These are phyloP conservation scores for Coelopa pilipes DNA, from an alignment of 2,888 invertebrate species.

Conservation along the genomic window DNA sequence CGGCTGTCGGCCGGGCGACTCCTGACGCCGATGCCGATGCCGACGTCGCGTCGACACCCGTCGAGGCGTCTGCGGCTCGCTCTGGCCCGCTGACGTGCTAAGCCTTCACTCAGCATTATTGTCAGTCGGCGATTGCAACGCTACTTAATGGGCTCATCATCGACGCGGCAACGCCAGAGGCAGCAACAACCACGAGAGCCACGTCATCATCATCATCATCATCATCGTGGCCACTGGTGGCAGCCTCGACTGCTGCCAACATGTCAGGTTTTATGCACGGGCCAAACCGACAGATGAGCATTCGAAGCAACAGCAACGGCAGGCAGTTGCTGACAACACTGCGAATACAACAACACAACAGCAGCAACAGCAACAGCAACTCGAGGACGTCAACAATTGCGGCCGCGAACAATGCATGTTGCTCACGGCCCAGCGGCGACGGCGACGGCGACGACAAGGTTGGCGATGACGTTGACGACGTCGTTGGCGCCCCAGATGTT, in stretches of 20 bases:
- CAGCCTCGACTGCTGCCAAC: slow-evolving; percentile 45
- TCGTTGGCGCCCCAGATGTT: neutral
- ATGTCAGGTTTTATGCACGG: slow-evolving; percentile 49
- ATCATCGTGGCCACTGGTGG: neutral
- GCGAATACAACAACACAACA: neutral
- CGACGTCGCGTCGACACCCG: neutral
- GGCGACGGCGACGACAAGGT: neutral
- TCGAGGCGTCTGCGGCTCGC: neutral
- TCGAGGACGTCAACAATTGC: too few relatives aligned
- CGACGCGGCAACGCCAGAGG: slow-evolving; percentile 30
- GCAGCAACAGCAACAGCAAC: too few relatives aligned
- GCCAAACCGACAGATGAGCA: slow-evolving; percentile 45
- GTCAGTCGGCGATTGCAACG: slow-evolving; percentile 45
- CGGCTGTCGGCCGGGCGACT: too few relatives aligned
- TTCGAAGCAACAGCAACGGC: slow-evolving; percentile 37
- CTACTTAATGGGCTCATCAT: slow-evolving; percentile 56
- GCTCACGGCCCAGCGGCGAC: neutral
- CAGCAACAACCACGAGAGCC: slow-evolving; percentile 33
- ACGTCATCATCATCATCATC: slow-evolving; percentile 9
- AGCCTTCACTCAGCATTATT: slow-evolving; percentile 33
- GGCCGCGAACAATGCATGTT: too few relatives aligned
- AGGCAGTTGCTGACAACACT: neutral
- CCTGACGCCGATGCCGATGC: neutral
- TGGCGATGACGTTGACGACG: neutral
- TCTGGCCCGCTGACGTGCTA: slow-evolving; percentile 23